Evolutionary conservation across 2,797 vertebrate species (phyloP).

Genomic region (Rhynchonycteris naso): DNA sequence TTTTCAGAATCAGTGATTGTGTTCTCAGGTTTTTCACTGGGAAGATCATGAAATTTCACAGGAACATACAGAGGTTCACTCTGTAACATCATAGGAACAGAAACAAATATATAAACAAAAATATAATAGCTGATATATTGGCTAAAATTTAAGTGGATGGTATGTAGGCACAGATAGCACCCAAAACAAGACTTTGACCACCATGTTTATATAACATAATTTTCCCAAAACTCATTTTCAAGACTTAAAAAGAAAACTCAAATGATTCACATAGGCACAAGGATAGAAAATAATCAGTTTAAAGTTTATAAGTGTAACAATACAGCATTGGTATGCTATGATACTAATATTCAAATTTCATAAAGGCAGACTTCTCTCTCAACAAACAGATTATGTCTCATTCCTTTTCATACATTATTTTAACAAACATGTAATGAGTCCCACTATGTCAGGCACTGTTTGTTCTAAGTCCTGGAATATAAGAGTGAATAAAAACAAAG

Average conservation of each 20-base stretch:
- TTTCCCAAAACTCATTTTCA: conserved; percentile 32
- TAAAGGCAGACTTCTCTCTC: background rate
- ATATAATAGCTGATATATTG: background rate
- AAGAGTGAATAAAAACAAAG: background rate
- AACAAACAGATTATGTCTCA: conserved; percentile 17
- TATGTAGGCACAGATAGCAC: background rate
- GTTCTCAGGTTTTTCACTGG: conserved; percentile 88
- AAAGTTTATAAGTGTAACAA: conserved; percentile 11
- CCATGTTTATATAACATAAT: background rate
- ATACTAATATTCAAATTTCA: conserved; percentile 31
- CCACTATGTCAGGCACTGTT: background rate
- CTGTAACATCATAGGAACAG: conserved; percentile 85
- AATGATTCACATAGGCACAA: background rate
- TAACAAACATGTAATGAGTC: background rate
- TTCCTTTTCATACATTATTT: conserved; percentile 41
- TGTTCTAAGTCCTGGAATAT: background rate
- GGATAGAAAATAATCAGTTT: conserved; percentile 25
- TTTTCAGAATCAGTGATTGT: conserved; percentile 88
- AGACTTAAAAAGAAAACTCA: conserved; percentile 15
- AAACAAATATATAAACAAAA: conserved; percentile 50
- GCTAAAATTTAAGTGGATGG: conserved; percentile 14
- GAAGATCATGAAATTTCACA: conserved; percentile 96
- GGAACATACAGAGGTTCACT: conserved; percentile 98
- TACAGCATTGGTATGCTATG: background rate
- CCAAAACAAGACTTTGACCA: background rate